These are phyloP conservation scores for Tinamus guttatus DNA, from an alignment of 2,113 vertebrate genomes.

Conservation along the genomic window DNA sequence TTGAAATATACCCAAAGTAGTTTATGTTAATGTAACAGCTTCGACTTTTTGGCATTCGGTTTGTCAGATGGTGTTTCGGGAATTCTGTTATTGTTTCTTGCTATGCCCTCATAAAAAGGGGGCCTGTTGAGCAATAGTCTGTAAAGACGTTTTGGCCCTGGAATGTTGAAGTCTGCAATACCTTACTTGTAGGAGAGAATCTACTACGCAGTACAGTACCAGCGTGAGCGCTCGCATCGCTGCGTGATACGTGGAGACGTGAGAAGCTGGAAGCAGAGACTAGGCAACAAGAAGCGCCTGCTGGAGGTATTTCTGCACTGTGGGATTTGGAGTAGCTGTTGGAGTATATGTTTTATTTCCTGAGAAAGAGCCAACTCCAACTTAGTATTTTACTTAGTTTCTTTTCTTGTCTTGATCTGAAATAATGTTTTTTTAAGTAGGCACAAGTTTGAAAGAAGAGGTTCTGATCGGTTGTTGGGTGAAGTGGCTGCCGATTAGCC, in stretches of 20 bases:
- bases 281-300: neutral
- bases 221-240: neutral
- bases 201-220: neutral
- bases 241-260: fast-evolving
- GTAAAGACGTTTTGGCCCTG: neutral
- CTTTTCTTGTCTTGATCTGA: neutral
- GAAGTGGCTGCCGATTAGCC: neutral
- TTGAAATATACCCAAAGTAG: neutral
- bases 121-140: neutral
- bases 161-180: fast-evolving
- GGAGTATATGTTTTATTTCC: neutral
- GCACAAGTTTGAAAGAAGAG: neutral
- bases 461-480: fast-evolving
- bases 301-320: neutral
- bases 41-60: neutral
- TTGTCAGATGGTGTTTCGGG: neutral
- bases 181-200: neutral
- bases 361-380: fast-evolving
- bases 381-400: fast-evolving
- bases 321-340: fast-evolving
- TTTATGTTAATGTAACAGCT: neutral
- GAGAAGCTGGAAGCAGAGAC: neutral
- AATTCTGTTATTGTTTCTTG: neutral
- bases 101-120: fast-evolving
- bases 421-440: neutral